Conservation (phyloP, 2,113 vertebrate genomes). For the Porphyrio hochstetteri region DNA sequence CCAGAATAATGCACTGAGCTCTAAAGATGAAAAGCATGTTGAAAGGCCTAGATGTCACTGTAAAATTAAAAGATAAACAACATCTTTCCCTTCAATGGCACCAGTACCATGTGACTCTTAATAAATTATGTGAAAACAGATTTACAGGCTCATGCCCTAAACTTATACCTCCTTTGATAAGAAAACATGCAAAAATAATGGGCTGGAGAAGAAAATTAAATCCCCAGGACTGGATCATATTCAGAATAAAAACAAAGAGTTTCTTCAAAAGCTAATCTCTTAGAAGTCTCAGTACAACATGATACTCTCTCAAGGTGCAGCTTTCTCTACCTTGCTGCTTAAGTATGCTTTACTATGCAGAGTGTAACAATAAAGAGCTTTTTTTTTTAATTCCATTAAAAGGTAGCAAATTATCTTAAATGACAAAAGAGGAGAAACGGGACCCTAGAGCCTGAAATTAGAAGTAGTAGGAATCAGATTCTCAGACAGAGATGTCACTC, state of each 20-base stretch:
- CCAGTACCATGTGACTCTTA: neutral
- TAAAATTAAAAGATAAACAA: slow-evolving; percentile 13
- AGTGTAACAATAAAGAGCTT: slow-evolving; percentile 49
- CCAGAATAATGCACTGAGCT: neutral
- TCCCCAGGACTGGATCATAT: slow-evolving; percentile 14
- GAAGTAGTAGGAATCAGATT: slow-evolving; percentile 56
- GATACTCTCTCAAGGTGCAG: slow-evolving; percentile 52
- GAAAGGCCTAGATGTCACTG: slow-evolving; percentile 8
- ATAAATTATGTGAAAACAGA: slow-evolving; percentile 42
- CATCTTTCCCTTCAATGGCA: neutral
- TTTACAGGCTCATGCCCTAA: slow-evolving; percentile 38
- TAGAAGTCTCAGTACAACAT: slow-evolving; percentile 50
- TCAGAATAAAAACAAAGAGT: slow-evolving; percentile 66
- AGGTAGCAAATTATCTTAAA: slow-evolving; percentile 58
- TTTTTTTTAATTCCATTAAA: slow-evolving; percentile 29
- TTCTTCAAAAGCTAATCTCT: slow-evolving; percentile 59
- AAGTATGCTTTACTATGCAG: neutral
- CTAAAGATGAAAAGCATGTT: neutral
- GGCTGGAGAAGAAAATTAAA: slow-evolving; percentile 48
- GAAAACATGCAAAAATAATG: slow-evolving; percentile 38
- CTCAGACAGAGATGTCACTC: slow-evolving; percentile 21
- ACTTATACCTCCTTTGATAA: slow-evolving; percentile 47
- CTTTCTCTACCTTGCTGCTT: slow-evolving; percentile 42
- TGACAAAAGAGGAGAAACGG: slow-evolving; percentile 62
- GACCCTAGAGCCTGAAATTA: slow-evolving; percentile 24